These are phyloP conservation scores for Sporophila hypoxantha DNA, from an alignment of 2,113 vertebrate genomes.

Conservation along the genomic window DNA sequence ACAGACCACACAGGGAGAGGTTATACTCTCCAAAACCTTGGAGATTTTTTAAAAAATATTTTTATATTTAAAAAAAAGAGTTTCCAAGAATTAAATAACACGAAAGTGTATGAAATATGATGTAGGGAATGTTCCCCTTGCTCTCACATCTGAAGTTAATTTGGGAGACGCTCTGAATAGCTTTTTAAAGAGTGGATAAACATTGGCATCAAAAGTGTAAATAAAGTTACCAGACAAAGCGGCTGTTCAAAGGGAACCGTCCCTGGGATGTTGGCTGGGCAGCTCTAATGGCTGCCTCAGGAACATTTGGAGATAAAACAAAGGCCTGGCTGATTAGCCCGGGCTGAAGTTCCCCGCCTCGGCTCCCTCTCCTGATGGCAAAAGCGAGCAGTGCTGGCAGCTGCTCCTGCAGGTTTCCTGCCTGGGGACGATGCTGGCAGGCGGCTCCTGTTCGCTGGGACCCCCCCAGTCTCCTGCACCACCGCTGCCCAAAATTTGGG, in stretches of 20 bases:
- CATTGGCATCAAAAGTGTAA: conserved; percentile 66
- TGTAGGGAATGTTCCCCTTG: conserved; percentile 51
- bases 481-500: not conserved
- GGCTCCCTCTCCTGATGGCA: not conserved
- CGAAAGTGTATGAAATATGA: conserved; percentile 53
- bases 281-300: not conserved
- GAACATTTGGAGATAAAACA: conserved; percentile 24
- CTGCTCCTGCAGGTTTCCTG: not conserved
- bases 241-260: conserved; percentile 41
- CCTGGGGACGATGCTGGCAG: fast-evolving
- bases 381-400: not conserved
- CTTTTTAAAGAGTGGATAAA: conserved; percentile 65
- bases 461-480: fast-evolving
- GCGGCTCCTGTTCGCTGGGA: fast-evolving
- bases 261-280: conserved; percentile 5
- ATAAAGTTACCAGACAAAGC: conserved; percentile 60
- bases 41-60: conserved; percentile 57
- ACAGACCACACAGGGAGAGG: conserved; percentile 57
- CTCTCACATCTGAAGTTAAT: conserved; percentile 65
- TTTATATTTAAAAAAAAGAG: conserved; percentile 45
- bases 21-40: conserved; percentile 44
- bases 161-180: conserved; percentile 53
- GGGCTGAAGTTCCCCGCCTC: not conserved
- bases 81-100: conserved; percentile 66
- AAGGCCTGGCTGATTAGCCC: not conserved